These are phyloP conservation scores for Gobio gobio DNA, from an alignment of 2,113 vertebrate genomes.

Conservation along the genomic window DNA sequence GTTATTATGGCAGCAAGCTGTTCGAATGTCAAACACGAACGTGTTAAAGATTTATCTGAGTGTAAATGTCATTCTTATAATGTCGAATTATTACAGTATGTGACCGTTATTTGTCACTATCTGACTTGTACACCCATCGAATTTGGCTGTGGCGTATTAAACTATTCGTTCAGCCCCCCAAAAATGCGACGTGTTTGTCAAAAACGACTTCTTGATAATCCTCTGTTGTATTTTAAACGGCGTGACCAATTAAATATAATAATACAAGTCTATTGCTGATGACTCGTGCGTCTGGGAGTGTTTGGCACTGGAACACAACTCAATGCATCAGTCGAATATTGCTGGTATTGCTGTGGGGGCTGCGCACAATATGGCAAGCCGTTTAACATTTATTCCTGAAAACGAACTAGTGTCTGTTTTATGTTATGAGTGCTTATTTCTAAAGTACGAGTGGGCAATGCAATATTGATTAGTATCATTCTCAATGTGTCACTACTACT, in stretches of 20 bases:
- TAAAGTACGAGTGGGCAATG: not conserved
- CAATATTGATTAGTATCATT: not conserved
- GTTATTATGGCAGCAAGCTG: not conserved
- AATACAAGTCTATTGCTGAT: not conserved
- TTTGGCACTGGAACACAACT: constrained; percentile 14
- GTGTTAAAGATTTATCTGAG: not conserved
- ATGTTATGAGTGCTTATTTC: no score
- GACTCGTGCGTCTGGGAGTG: constrained; percentile 9
- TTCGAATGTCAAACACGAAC: not conserved
- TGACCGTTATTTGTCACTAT: constrained; percentile 9
- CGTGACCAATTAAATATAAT: not conserved
- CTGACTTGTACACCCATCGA: constrained; percentile 18
- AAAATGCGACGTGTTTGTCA: not conserved
- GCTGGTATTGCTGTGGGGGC: constrained; percentile 43
- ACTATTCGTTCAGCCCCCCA: constrained; percentile 9
- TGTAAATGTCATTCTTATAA: not conserved
- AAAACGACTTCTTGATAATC: not conserved
- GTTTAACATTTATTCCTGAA: not conserved
- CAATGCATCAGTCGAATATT: constrained; percentile 36
- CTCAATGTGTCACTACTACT: no score
- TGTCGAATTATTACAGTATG: not conserved
- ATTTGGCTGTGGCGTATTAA: constrained; percentile 40
- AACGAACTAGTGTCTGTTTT: not conserved
- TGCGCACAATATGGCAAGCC: constrained; percentile 32
- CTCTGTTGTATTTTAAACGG: not conserved